A percentile compares a stretch with the other conserved stretches of the same genome.
phyloP scores from a whole-genome alignment of 2,113 vertebrate genomes.

The Takifugu flavidus region DNA sequence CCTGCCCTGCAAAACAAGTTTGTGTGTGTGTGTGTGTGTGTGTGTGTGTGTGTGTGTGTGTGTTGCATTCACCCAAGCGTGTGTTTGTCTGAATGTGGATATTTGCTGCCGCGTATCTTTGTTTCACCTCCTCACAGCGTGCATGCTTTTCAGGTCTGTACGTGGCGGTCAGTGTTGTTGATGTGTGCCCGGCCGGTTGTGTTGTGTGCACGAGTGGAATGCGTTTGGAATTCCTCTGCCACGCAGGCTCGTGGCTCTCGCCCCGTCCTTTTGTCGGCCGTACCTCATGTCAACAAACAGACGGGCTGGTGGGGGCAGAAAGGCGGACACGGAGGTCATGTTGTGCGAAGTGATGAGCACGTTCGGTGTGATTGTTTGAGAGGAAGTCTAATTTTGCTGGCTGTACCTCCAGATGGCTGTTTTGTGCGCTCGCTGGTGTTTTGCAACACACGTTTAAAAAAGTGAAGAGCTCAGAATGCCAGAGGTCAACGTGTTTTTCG shows the following conservation, averaged over 20 bases:
- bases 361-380: no score
- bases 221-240: slow-evolving; percentile 57
- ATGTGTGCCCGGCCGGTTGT: background rate
- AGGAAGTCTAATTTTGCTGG: no score
- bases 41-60: background rate
- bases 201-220: slow-evolving; percentile 38
- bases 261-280: slow-evolving; percentile 29
- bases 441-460: background rate
- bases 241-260: slow-evolving; percentile 29
- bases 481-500: slow-evolving; percentile 20
- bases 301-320: slow-evolving; percentile 15
- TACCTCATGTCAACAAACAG: slow-evolving; percentile 54
- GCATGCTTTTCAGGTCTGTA: slow-evolving; percentile 22
- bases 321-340: slow-evolving; percentile 17
- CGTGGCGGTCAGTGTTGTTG: background rate
- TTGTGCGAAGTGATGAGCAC: no score
- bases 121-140: slow-evolving; percentile 13
- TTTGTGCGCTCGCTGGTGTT: background rate
- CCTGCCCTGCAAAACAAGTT: slow-evolving; percentile 14
- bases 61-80: background rate
- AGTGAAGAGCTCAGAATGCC: slow-evolving; percentile 8
- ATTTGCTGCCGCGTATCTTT: slow-evolving; percentile 12
- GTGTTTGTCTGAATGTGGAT: background rate
- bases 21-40: no score
- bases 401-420: background rate